A percentile compares a stretch with the other conserved stretches of the same genome.
Conservation (phyloP, 2,797 vertebrate species). For the Sebastes wilsoni region DNA sequence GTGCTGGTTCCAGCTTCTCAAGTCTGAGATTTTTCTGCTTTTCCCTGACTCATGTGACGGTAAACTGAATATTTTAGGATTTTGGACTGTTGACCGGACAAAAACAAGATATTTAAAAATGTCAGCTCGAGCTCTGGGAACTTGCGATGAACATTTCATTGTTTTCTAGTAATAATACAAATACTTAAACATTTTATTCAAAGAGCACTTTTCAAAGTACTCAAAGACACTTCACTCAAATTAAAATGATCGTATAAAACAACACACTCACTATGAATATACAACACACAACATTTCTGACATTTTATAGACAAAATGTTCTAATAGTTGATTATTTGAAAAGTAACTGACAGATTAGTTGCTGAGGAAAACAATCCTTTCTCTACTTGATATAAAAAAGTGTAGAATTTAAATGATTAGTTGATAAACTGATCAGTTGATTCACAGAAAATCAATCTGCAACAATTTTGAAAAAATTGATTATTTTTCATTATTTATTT, state of each 20-base stretch:
- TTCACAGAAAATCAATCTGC: not conserved
- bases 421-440: not conserved
- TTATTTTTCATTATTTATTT: not conserved
- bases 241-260: too few species aligned
- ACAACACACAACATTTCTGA: not conserved
- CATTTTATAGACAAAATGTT: not conserved
- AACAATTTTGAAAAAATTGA: not conserved
- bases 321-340: too few species aligned
- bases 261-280: too few species aligned
- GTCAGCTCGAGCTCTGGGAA: not conserved
- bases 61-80: not conserved
- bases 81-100: not conserved
- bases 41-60: not conserved
- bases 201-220: too few species aligned
- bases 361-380: too few species aligned
- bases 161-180: too few species aligned
- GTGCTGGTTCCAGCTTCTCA: not conserved
- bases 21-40: accelerated
- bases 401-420: not conserved
- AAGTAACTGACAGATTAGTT: too few species aligned
- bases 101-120: not conserved
- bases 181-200: too few species aligned
- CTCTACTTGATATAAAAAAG: not conserved
- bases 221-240: too few species aligned
- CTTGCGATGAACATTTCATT: not conserved